These are phyloP conservation scores for Amphiprion percula DNA, from an alignment of 2,113 vertebrate genomes.

Conservation along the genomic window DNA sequence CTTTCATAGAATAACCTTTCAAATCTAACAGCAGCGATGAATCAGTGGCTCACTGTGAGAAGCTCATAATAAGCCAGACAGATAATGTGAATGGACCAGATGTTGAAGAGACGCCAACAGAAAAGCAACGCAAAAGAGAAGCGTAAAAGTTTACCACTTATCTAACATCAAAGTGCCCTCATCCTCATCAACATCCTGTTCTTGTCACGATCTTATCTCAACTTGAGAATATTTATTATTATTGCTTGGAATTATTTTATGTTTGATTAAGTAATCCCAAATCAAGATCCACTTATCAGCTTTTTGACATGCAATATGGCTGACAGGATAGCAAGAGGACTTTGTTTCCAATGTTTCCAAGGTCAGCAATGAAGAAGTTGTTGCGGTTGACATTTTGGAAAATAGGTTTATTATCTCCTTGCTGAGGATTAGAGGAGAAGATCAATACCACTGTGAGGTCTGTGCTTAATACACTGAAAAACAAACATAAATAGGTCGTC, in stretches of 20 bases:
- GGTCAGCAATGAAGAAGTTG: conserved; percentile 3
- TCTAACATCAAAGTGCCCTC: too few species aligned
- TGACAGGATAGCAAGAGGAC: background rate
- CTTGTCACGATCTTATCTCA: background rate
- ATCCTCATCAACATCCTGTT: background rate
- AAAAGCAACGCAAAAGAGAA: background rate
- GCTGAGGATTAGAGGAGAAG: background rate
- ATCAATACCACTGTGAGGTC: conserved; percentile 8
- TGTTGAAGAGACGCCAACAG: background rate
- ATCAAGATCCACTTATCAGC: background rate
- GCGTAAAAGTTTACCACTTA: background rate
- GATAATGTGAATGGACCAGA: background rate
- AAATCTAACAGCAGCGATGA: conserved; percentile 32
- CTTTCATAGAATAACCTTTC: conserved; percentile 35
- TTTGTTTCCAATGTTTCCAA: background rate
- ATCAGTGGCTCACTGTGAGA: conserved; percentile 27
- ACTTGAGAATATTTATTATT: background rate
- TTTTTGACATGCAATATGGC: too few species aligned
- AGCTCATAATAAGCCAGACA: background rate
- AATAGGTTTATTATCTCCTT: conserved; percentile 5
- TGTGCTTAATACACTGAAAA: background rate
- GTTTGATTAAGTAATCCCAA: too few species aligned
- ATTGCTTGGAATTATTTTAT: too few species aligned
- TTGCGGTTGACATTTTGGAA: conserved; percentile 1
- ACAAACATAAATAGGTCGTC: too few species aligned